Evolutionary conservation across 2,113 vertebrate species (phyloP), one percentile per base, ranked within the genome.

Genomic region (Trogon melanurus): DNA sequence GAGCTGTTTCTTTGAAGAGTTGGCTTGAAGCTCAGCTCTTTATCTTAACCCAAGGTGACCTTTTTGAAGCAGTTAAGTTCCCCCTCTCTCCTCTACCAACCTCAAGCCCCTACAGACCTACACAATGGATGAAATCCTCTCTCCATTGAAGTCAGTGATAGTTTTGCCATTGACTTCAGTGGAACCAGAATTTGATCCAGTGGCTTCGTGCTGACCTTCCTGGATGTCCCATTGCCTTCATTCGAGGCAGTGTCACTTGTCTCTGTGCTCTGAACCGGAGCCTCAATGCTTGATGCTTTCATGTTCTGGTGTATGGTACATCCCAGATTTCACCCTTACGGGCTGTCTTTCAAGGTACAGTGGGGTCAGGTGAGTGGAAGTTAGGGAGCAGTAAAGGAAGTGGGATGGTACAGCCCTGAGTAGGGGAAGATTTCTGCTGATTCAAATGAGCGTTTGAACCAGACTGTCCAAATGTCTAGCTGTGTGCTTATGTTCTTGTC

Each of bases 1-100:
- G 73, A 95, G 62, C 72, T 89, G 45, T 8, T 86, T 93, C 93
- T 97, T 96, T 96, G 96, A 96, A 92, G 91, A 93, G 76, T 19
- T 96, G 80, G 29, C 83, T 96, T 93, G 88, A 94, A 96, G 48
- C 73, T 88, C 53, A 71, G 88, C 76, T 95, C 92, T 95, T 97
- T 91, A 93, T 96, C 90, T 94, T 96, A 96, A 96, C 93, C 90
- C 69, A 93, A 47, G 57, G 51, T 95, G 96, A 94, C 92, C 83
- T 96, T 96, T 96, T 69, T 88, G 86, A 94, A 96, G 91, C 79
- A 90, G 82, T 96, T 91, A 91, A 96, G 95, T 96, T 96, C 65
- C 90, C 41, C 57, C 81, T 90, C 73, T 93, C 69, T 91, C 76
- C 73, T 92, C 72, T 92, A 57, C 79, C 73, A 94, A 45, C 65